Conservation (phyloP, 2,797 vertebrate genomes). For the Clarias pachynema region DNA sequence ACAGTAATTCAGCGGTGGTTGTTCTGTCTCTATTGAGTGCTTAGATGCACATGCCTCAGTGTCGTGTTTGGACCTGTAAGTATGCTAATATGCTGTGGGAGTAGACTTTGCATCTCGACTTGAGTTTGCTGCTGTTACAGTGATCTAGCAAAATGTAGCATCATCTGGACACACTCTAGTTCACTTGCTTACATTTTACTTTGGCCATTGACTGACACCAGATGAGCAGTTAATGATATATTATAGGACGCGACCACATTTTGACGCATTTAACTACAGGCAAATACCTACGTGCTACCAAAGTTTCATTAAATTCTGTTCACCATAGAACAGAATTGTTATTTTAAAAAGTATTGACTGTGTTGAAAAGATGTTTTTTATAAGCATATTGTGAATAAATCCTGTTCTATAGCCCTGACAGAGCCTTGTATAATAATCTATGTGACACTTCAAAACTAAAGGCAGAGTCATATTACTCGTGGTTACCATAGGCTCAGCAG, state of each 20-base stretch:
- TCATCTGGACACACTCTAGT: background rate
- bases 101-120: background rate
- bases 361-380: background rate
- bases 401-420: background rate
- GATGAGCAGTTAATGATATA: background rate
- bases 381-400: background rate
- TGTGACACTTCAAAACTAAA: background rate
- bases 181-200: background rate
- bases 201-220: background rate
- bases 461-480: background rate
- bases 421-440: background rate
- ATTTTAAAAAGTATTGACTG: background rate
- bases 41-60: background rate
- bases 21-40: background rate
- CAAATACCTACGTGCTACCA: no score
- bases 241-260: no score
- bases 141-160: background rate
- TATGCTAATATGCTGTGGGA: background rate
- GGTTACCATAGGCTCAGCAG: background rate
- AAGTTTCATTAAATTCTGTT: no score
- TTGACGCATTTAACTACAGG: no score
- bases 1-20: constrained; percentile 18
- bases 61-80: constrained; percentile 39
- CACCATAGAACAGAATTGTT: background rate
- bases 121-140: background rate